Percentiles rank a stretch among this genome's conserved stretches.
Conservation (phyloP, 1,140 invertebrate species). For the Kradibia gibbosae region DNA sequence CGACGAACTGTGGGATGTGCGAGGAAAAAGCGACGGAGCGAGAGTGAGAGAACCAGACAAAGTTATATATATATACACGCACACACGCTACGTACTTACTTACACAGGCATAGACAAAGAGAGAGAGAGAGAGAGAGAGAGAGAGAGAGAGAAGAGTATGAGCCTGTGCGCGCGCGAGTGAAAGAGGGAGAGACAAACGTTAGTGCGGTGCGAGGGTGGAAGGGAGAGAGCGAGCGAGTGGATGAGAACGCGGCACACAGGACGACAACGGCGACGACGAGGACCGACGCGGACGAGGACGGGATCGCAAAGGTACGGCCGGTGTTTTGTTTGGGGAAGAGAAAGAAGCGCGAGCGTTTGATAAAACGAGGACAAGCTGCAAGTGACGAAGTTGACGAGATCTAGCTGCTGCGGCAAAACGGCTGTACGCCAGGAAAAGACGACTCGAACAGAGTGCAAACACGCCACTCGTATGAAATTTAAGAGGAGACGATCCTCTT, state of each 20-base stretch:
- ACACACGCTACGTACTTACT: too few species aligned
- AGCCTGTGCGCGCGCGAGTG: not conserved
- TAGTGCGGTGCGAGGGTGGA: not conserved
- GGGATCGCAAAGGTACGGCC: conserved; percentile 29
- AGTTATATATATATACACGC: too few species aligned
- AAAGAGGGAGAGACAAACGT: not conserved
- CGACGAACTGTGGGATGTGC: conserved; percentile 9
- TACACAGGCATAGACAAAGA: not conserved
- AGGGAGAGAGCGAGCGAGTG: conserved; percentile 2
- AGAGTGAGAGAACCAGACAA: not conserved
- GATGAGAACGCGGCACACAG: conserved; percentile 27
- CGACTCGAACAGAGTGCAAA: conserved; percentile 24
- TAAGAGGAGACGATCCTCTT: conserved; percentile 54
- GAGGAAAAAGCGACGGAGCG: not conserved
- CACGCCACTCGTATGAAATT: conserved; percentile 61
- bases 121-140: conserved; percentile 20
- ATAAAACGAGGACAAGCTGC: conserved; percentile 28
- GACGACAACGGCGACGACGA: conserved; percentile 50
- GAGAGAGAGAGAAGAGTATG: conserved; percentile 25
- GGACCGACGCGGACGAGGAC: conserved; percentile 50
- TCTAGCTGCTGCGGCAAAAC: conserved; percentile 41
- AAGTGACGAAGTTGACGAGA: conserved; percentile 43
- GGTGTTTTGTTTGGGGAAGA: conserved; percentile 1
- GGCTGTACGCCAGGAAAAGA: conserved; percentile 23
- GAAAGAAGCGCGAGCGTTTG: not conserved